Percentiles rank a stretch among this genome's conserved stretches.
Evolutionary conservation across 2,797 vertebrate species (phyloP).

Genomic region (Danio jaintianensis): DNA sequence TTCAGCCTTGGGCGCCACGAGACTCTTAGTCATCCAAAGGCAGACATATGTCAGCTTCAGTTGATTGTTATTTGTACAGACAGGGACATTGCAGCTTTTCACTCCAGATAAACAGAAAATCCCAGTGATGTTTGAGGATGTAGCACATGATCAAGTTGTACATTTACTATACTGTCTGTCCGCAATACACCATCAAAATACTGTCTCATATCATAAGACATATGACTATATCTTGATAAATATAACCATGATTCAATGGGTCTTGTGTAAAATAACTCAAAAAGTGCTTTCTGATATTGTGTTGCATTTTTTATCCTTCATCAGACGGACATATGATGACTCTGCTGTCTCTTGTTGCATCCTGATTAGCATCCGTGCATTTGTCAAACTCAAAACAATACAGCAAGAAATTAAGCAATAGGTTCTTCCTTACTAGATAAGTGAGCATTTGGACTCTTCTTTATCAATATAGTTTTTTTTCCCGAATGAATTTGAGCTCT

Average conservation of each 20-base stretch:
- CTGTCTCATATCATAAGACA: neutral
- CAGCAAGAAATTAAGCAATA: neutral
- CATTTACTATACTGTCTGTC: neutral
- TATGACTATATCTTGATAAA: neutral
- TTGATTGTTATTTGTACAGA: conserved; percentile 2
- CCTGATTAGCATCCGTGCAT: neutral
- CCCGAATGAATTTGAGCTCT: neutral
- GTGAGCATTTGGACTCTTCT: neutral
- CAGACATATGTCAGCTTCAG: neutral
- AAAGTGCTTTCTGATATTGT: neutral
- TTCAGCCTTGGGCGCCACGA: neutral
- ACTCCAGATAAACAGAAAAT: neutral
- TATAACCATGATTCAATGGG: neutral
- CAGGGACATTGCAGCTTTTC: conserved; percentile 16
- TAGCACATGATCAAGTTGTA: neutral
- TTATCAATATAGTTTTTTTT: neutral
- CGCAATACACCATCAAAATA: neutral
- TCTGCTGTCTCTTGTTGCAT: neutral
- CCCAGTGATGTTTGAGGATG: neutral
- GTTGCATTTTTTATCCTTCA: neutral
- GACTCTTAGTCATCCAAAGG: conserved; percentile 37
- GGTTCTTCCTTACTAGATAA: no score
- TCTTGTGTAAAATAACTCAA: neutral
- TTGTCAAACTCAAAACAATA: neutral
- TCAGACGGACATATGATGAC: neutral